phyloP scores from a whole-genome alignment of 2,888 invertebrate species.

The Elysia crispata region DNA sequence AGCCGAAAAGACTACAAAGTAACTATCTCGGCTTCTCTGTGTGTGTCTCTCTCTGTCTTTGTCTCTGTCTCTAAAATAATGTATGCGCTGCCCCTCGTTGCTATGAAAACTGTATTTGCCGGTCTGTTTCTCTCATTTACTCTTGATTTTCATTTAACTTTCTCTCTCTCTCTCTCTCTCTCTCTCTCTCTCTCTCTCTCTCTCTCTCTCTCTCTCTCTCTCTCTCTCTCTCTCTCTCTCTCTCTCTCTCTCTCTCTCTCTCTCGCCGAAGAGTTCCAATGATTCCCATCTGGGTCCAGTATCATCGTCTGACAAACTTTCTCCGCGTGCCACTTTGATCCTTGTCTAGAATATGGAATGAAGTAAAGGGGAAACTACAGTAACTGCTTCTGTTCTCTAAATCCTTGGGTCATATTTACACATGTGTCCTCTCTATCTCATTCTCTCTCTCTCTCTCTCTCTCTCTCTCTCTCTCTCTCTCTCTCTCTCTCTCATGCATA shows the following conservation, averaged over 20 bases:
- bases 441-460: neutral
- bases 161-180: constrained; percentile 1
- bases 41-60: neutral
- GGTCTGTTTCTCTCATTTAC: no score
- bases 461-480: neutral
- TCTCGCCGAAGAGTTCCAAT: no score
- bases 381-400: no score
- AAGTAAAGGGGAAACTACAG: no score
- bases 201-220: constrained; percentile 5
- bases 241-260: no score
- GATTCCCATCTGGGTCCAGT: no score
- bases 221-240: constrained; percentile 22
- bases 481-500: neutral
- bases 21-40: no score
- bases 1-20: neutral
- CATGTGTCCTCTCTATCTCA: neutral
- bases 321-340: no score
- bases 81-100: neutral
- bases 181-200: neutral
- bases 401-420: no score
- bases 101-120: no score
- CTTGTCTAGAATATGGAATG: no score
- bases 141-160: neutral
- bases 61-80: constrained; percentile 12
- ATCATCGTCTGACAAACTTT: no score